phyloP scores from a whole-genome alignment of 2,797 vertebrate genomes.

The Cirrhinus mrigala region DNA sequence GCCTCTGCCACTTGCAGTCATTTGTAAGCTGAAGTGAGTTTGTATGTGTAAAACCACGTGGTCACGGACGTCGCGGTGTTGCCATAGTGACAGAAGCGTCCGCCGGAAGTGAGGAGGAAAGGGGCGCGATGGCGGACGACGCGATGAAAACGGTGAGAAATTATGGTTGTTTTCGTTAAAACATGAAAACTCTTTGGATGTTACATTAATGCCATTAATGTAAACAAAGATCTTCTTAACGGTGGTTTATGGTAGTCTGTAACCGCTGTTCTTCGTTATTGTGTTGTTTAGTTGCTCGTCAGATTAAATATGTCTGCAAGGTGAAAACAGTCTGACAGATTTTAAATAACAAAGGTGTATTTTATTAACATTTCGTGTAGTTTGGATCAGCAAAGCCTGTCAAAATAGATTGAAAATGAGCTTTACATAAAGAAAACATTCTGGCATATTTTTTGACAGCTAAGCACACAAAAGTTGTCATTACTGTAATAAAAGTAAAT shows the following conservation, averaged over 20 bases:
- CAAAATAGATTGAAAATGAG: background rate
- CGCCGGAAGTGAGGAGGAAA: background rate
- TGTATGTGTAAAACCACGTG: background rate
- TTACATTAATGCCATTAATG: background rate
- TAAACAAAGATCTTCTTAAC: background rate
- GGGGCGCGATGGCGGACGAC: constrained; percentile 54
- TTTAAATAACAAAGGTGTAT: background rate
- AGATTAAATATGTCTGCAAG: background rate
- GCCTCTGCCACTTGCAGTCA: background rate
- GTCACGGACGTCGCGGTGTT: background rate
- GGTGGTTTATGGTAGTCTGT: background rate
- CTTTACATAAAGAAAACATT: background rate
- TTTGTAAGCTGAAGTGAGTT: background rate
- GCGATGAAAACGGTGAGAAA: constrained; percentile 49
- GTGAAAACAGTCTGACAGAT: background rate
- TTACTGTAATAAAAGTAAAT: no score
- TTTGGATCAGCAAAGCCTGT: no score
- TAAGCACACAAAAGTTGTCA: background rate
- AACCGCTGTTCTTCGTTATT: background rate
- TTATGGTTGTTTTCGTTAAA: background rate
- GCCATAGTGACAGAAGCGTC: constrained; percentile 37
- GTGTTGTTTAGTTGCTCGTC: background rate
- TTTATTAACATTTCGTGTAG: background rate
- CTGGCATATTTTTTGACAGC: background rate
- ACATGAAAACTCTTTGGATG: background rate